Conservation (phyloP, 1,140 invertebrate species). For the Euura lappo region DNA sequence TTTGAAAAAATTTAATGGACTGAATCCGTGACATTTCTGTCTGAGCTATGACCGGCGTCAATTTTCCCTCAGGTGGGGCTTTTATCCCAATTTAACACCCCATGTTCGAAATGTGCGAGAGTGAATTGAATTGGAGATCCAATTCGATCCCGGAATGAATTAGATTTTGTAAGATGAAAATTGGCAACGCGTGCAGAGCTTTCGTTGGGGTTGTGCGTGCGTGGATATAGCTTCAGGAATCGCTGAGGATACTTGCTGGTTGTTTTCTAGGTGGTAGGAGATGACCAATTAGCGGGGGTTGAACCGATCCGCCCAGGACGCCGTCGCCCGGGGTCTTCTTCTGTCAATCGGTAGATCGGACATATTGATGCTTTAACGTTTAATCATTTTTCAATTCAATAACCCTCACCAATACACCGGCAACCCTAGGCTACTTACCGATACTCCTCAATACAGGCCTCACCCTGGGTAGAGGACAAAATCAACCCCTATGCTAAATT, state of each 20-base stretch:
- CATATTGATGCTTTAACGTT: background rate
- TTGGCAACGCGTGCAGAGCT: background rate
- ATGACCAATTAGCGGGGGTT: conserved; percentile 60
- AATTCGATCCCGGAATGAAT: background rate
- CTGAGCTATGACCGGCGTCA: no score
- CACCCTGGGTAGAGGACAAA: no score
- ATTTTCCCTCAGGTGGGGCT: no score
- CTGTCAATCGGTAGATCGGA: conserved; percentile 35
- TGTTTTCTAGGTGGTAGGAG: conserved; percentile 49
- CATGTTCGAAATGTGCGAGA: background rate
- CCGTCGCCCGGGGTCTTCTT: conserved; percentile 43
- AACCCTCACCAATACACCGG: no score
- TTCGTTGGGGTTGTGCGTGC: background rate
- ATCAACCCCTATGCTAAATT: no score
- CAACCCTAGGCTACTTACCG: no score
- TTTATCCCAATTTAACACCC: no score
- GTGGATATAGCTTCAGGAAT: background rate
- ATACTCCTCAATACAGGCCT: no score
- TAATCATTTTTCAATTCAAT: conserved; percentile 4
- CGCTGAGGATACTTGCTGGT: background rate
- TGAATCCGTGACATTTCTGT: no score
- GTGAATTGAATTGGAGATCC: background rate
- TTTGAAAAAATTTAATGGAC: no score
- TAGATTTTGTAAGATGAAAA: background rate
- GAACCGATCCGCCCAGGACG: conserved; percentile 51